These are phyloP conservation scores for Etheostoma cragini DNA, from an alignment of 2,113 vertebrate species.

Conservation along the genomic window DNA sequence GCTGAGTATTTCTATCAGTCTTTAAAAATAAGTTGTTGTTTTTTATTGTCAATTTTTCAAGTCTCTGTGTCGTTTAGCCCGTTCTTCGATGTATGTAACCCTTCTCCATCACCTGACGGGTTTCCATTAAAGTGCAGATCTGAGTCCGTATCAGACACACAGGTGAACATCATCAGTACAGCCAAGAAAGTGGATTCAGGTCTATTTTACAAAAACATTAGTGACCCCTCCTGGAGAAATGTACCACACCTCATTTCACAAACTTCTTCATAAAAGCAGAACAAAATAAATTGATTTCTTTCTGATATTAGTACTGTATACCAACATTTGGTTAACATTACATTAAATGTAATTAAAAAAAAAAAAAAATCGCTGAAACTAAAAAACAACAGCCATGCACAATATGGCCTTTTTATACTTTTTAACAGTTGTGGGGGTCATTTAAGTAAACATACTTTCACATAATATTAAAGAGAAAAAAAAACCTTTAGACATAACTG, in stretches of 20 bases:
- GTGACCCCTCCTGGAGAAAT: conserved; percentile 20
- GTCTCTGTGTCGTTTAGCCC: not conserved
- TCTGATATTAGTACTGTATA: not conserved
- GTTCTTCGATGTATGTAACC: not conserved
- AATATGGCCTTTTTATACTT: not conserved
- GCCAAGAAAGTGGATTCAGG: not conserved
- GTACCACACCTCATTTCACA: not conserved
- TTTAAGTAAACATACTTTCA: not conserved
- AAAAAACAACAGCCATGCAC: not conserved
- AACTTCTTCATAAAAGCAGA: not conserved
- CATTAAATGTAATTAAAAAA: no score
- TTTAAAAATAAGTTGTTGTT: not conserved
- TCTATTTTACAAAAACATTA: conserved; percentile 30
- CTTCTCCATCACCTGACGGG: not conserved
- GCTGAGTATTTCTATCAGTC: not conserved
- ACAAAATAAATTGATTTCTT: not conserved
- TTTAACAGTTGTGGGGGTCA: not conserved
- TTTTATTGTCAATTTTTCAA: not conserved
- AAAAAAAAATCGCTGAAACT: not conserved
- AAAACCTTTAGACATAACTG: not conserved
- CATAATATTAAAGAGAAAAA: not conserved
- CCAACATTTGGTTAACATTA: not conserved
- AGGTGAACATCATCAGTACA: not conserved
- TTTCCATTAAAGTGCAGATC: conserved; percentile 60
- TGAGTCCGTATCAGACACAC: not conserved